These are phyloP conservation scores for Tupaia tana DNA, from an alignment of 2,113 vertebrate genomes.

Conservation along the genomic window DNA sequence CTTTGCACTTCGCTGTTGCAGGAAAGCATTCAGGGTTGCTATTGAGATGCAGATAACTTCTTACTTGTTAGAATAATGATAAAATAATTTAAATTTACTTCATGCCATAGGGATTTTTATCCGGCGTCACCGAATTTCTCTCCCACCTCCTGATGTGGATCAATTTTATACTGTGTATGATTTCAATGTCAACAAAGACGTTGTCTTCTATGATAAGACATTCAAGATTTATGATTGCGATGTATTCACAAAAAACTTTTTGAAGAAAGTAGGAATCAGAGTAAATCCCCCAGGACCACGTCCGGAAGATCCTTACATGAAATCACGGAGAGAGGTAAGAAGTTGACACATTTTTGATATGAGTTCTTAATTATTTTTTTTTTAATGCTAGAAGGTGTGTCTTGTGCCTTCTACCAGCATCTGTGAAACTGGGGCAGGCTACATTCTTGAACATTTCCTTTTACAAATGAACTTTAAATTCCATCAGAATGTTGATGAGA, in stretches of 20 bases:
- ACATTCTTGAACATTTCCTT: too few species aligned
- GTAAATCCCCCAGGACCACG: slow-evolving; percentile 83
- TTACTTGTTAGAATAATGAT: not conserved
- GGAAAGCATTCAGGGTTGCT: not conserved
- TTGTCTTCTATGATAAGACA: slow-evolving; percentile 89
- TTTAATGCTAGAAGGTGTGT: too few species aligned
- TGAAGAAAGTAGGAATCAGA: slow-evolving; percentile 90
- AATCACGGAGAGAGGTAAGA: slow-evolving; percentile 87
- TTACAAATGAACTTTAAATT: too few species aligned
- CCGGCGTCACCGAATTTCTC: slow-evolving; percentile 91
- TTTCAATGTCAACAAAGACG: slow-evolving; percentile 93
- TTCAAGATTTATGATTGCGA: slow-evolving; percentile 93
- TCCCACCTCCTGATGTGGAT: slow-evolving; percentile 92
- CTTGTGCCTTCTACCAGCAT: too few species aligned
- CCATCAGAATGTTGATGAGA: too few species aligned
- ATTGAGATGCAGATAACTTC: not conserved
- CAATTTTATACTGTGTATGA: slow-evolving; percentile 91
- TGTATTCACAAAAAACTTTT: slow-evolving; percentile 91
- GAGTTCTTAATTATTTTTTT: too few species aligned
- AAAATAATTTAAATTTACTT: slow-evolving; percentile 57
- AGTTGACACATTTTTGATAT: not conserved
- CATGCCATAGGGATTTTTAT: slow-evolving; percentile 89
- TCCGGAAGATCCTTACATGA: slow-evolving; percentile 91
- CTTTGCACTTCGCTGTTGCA: not conserved
- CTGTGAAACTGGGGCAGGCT: too few species aligned